These are phyloP conservation scores for Drosophila lutescens DNA, from an alignment of 2,888 invertebrate genomes.

Conservation along the genomic window DNA sequence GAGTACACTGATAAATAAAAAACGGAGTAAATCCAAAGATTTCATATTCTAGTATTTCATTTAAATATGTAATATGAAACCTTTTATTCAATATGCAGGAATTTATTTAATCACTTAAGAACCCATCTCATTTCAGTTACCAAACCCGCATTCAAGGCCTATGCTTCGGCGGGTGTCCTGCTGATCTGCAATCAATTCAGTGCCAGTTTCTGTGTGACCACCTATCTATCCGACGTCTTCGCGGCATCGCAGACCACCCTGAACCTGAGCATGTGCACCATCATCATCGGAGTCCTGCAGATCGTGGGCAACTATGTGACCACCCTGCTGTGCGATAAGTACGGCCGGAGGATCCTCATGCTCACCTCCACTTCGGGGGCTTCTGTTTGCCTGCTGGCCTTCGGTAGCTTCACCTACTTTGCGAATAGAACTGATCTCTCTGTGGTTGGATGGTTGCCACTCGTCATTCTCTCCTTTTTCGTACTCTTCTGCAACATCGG, in stretches of 20 bases:
- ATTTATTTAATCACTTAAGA: neutral
- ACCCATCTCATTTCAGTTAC: slow-evolving; percentile 49
- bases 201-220: slow-evolving; percentile 71
- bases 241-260: slow-evolving; percentile 63
- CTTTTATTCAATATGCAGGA: too few species aligned
- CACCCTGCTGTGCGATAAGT: slow-evolving; percentile 68
- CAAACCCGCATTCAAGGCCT: slow-evolving; percentile 58
- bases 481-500: slow-evolving; percentile 75
- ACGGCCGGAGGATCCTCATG: slow-evolving; percentile 73
- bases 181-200: slow-evolving; percentile 64
- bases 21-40: too few species aligned
- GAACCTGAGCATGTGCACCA: slow-evolving; percentile 71
- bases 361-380: slow-evolving; percentile 67
- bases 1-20: slow-evolving; percentile 33
- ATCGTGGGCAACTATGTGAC: slow-evolving; percentile 72
- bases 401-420: slow-evolving; percentile 66
- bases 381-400: slow-evolving; percentile 55
- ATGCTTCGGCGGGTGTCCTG: slow-evolving; percentile 57
- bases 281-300: slow-evolving; percentile 77
- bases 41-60: too few species aligned
- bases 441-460: slow-evolving; percentile 66
- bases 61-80: too few species aligned
- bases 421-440: slow-evolving; percentile 35
- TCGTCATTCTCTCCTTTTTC: slow-evolving; percentile 64
- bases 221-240: slow-evolving; percentile 76